Percentiles rank a stretch among this genome's conserved stretches.
Conservation (phyloP, 1,140 invertebrate genomes). For the Mesaphorura yosii region DNA sequence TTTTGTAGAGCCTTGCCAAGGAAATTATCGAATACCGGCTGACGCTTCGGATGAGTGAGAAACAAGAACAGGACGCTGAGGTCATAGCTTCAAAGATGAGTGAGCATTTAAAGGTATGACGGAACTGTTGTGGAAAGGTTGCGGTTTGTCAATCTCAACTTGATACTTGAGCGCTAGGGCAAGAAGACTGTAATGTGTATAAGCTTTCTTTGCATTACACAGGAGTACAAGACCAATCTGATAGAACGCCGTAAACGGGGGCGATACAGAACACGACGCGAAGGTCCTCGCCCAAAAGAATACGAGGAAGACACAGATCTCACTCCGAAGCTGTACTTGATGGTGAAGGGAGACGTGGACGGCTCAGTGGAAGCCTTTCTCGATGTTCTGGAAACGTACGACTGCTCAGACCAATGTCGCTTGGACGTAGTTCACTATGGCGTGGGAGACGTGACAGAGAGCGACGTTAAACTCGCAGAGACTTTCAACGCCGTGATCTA, state of each 20-base stretch:
- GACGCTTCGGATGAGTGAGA: constrained; percentile 44
- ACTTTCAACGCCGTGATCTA: constrained; percentile 77
- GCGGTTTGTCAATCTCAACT: no score
- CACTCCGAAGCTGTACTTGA: constrained; percentile 43
- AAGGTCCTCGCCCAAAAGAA: constrained; percentile 48
- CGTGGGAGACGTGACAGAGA: constrained; percentile 69
- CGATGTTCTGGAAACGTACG: constrained; percentile 80
- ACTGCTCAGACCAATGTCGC: constrained; percentile 55
- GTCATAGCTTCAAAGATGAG: constrained; percentile 54
- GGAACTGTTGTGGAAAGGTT: no score
- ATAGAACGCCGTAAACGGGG: constrained; percentile 49
- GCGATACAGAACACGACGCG: constrained; percentile 36
- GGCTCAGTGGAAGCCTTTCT: constrained; percentile 89
- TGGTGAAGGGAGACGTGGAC: constrained; percentile 65
- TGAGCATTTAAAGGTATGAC: constrained; percentile 45
- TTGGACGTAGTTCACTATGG: constrained; percentile 78
- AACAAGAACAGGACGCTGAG: constrained; percentile 48
- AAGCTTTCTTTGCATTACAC: constrained; percentile 18
- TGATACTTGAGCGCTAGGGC: no score
- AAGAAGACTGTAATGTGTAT: neutral
- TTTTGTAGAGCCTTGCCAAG: constrained; percentile 50
- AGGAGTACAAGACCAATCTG: constrained; percentile 54
- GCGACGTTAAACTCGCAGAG: constrained; percentile 74
- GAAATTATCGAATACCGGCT: constrained; percentile 56
- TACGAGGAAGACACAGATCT: constrained; percentile 38